Conservation (phyloP, 2,888 invertebrate species). For the Pyrocoelia pectoralis region DNA sequence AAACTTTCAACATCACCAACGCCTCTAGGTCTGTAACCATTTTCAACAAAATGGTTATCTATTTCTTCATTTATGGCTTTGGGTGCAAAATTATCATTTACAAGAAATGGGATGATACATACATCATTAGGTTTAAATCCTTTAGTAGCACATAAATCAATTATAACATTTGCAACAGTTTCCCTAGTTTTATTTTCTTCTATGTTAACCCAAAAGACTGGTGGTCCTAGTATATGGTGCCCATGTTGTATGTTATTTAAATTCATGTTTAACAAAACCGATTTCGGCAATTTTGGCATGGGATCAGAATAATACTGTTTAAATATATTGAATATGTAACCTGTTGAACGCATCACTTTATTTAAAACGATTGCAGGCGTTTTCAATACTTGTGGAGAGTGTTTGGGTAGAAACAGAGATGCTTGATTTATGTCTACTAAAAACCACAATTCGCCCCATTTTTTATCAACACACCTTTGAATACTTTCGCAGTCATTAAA, state of each 20-base stretch:
- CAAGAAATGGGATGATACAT: slow-evolving; percentile 54
- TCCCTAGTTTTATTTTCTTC: slow-evolving; percentile 37
- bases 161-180: slow-evolving; percentile 48
- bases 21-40: slow-evolving; percentile 51
- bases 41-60: slow-evolving; percentile 51
- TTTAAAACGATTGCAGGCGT: slow-evolving; percentile 49
- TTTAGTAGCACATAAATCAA: slow-evolving; percentile 54
- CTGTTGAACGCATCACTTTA: slow-evolving; percentile 55
- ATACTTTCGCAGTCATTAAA: slow-evolving; percentile 31
- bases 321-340: slow-evolving; percentile 52
- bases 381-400: slow-evolving; percentile 51
- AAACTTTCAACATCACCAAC: slow-evolving; percentile 53
- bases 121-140: slow-evolving; percentile 55
- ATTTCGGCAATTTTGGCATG: slow-evolving; percentile 45
- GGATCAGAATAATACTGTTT: slow-evolving; percentile 53
- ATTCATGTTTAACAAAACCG: slow-evolving; percentile 42
- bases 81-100: slow-evolving; percentile 46
- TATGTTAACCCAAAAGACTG: slow-evolving; percentile 52
- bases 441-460: slow-evolving; percentile 56
- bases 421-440: slow-evolving; percentile 57
- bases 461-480: slow-evolving; percentile 36
- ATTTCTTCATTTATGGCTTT: slow-evolving; percentile 51
- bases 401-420: slow-evolving; percentile 53
- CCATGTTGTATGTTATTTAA: slow-evolving; percentile 48
- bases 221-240: slow-evolving; percentile 51